A percentile compares a stretch with the other conserved stretches of the same genome.
phyloP scores from a whole-genome alignment of 1,140 invertebrate species.

The Alviniconcha marisindica region DNA sequence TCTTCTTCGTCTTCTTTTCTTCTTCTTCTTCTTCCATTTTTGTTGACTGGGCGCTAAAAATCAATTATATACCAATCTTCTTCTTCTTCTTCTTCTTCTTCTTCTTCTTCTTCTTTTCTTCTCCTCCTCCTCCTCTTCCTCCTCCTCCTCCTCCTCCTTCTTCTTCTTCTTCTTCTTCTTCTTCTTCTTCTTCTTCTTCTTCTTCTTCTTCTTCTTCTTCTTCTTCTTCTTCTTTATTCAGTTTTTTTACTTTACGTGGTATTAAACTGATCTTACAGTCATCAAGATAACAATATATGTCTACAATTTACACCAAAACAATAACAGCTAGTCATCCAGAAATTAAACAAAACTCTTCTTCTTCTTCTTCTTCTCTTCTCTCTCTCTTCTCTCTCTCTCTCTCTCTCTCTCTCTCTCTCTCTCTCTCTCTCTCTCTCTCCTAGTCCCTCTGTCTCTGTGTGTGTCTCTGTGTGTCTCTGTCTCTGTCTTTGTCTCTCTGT shows the following conservation, averaged over 20 bases:
- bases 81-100: too few relatives aligned
- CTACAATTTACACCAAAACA: too few relatives aligned
- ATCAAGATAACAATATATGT: too few relatives aligned
- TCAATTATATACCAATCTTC: too few relatives aligned
- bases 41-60: too few relatives aligned
- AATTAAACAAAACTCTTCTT: too few relatives aligned
- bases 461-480: background rate
- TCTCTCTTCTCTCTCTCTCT: background rate
- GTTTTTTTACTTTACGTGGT: background rate
- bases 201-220: constrained; percentile 5
- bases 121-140: too few relatives aligned
- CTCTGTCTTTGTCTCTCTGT: constrained; percentile 5
- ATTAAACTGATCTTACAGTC: too few relatives aligned
- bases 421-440: constrained; percentile 13
- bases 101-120: too few relatives aligned
- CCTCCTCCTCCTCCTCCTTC: background rate
- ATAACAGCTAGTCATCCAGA: too few relatives aligned
- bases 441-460: background rate
- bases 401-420: background rate
- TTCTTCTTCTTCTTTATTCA: background rate
- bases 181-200: background rate
- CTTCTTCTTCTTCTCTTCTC: constrained; percentile 27
- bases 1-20: too few relatives aligned
- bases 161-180: background rate
- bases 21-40: too few relatives aligned